phyloP scores from a whole-genome alignment of 2,888 invertebrate species.

The Metalampra italica region DNA sequence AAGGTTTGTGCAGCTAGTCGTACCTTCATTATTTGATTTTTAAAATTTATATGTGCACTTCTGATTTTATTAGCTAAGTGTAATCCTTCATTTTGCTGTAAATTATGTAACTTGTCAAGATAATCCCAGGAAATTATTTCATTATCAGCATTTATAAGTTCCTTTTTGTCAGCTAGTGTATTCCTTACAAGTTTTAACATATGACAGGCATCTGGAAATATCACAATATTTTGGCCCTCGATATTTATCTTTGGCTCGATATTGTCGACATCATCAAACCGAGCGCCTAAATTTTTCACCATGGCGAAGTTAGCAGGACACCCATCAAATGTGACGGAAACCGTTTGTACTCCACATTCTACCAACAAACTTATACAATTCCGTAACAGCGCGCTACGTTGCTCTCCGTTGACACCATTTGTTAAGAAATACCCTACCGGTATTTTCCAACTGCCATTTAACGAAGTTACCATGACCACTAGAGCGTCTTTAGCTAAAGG shows the following conservation, averaged over 20 bases:
- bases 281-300: constrained; percentile 10
- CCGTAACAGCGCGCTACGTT: constrained; percentile 8
- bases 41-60: constrained; percentile 5
- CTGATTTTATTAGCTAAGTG: constrained; percentile 16
- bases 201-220: constrained; percentile 13
- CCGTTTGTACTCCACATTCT: constrained; percentile 9
- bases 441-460: constrained; percentile 17
- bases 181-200: constrained; percentile 18
- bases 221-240: constrained; percentile 7
- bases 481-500: constrained; percentile 14
- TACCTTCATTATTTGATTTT: constrained; percentile 17
- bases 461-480: constrained; percentile 7
- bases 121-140: neutral
- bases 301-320: constrained; percentile 15
- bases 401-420: constrained; percentile 14
- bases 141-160: neutral
- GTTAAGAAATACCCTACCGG: constrained; percentile 15
- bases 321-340: constrained; percentile 17
- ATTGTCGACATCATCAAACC: neutral
- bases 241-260: neutral
- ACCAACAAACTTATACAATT: constrained; percentile 11
- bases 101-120: neutral
- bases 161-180: neutral
- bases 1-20: constrained; percentile 10
- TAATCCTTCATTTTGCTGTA: constrained; percentile 15